Conservation (phyloP, 2,113 vertebrate species). For the Tinamus guttatus region DNA sequence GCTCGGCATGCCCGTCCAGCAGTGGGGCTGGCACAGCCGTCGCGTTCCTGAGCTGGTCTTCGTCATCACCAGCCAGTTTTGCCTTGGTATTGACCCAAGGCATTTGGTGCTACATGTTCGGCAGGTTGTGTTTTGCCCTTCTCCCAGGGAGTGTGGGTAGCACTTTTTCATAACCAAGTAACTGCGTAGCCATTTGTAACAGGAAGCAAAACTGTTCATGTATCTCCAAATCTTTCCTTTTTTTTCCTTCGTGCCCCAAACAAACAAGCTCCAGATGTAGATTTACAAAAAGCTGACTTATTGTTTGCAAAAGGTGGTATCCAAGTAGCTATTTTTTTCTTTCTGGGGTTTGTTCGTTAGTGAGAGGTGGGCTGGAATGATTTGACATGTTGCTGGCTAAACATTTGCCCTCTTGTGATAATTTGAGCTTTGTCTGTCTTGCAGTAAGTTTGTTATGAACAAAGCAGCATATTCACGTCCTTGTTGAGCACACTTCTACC, state of each 20-base stretch:
- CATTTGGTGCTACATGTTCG: constrained; percentile 13
- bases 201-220: constrained; percentile 66
- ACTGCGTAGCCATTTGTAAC: constrained; percentile 22
- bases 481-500: constrained; percentile 61
- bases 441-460: constrained; percentile 53
- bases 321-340: not conserved
- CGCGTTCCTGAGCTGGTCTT: not conserved
- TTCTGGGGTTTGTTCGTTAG: not conserved
- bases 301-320: constrained; percentile 37
- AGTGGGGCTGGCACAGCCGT: not conserved
- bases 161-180: constrained; percentile 37
- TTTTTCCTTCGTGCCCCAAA: constrained; percentile 48
- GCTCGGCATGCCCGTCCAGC: not conserved
- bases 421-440: constrained; percentile 61
- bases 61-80: not conserved
- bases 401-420: constrained; percentile 54
- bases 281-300: constrained; percentile 19
- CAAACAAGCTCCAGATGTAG: constrained; percentile 64
- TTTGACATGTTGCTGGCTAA: constrained; percentile 46
- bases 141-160: constrained; percentile 41
- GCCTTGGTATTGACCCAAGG: not conserved
- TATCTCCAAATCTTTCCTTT: constrained; percentile 62
- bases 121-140: constrained; percentile 46
- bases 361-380: constrained; percentile 3
- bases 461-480: constrained; percentile 42